Conservation (phyloP, 2,797 vertebrate genomes). For the Gobionotothen gibberifrons region DNA sequence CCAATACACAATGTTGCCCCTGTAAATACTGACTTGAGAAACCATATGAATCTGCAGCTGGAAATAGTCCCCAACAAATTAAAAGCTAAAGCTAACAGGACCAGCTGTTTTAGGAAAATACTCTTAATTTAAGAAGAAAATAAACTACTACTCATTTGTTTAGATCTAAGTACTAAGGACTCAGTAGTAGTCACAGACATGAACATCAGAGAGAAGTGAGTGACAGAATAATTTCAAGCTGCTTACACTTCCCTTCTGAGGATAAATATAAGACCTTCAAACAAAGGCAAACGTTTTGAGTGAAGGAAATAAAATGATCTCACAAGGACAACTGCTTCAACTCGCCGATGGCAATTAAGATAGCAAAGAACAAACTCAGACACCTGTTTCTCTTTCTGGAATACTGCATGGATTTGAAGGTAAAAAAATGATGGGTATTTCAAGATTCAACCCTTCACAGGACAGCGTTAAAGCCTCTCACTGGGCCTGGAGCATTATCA, state of each 20-base stretch:
- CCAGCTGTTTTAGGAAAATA: no score
- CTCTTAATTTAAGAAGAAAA: no score
- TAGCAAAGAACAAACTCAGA: slow-evolving; percentile 43
- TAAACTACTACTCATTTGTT: neutral
- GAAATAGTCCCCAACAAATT: neutral
- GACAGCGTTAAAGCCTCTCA: slow-evolving; percentile 48
- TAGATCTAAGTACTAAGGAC: neutral
- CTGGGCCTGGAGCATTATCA: slow-evolving; percentile 24
- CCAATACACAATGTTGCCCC: neutral
- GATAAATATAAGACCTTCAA: slow-evolving; percentile 12
- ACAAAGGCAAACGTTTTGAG: slow-evolving; percentile 15
- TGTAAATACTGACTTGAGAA: neutral
- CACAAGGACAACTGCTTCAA: slow-evolving; percentile 26
- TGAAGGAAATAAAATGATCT: neutral
- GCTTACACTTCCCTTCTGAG: neutral
- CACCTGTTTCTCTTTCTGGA: slow-evolving; percentile 66
- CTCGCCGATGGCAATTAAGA: slow-evolving; percentile 46
- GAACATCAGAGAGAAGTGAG: neutral
- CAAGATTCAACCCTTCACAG: slow-evolving; percentile 65
- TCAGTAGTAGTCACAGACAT: neutral
- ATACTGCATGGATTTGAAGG: slow-evolving; percentile 47
- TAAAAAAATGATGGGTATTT: slow-evolving; percentile 61
- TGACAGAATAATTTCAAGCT: neutral
- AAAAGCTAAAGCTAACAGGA: neutral
- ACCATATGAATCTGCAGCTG: neutral